Evolutionary conservation across 2,888 invertebrate species (phyloP), one percentile per base, ranked within the genome.

Genomic region (Teleogryllus oceanicus): DNA sequence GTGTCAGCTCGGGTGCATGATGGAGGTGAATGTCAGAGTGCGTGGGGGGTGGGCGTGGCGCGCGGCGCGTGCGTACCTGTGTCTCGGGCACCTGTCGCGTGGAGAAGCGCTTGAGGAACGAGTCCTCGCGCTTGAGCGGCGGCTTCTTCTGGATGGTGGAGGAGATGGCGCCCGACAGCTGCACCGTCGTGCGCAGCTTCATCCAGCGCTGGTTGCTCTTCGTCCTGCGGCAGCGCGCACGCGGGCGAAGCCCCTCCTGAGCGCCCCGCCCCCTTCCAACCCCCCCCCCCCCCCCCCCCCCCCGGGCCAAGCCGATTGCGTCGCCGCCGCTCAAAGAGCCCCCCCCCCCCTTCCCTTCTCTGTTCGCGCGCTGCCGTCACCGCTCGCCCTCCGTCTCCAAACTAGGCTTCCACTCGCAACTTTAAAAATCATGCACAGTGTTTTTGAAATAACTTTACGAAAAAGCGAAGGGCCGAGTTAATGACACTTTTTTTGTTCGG

Each of bases 131-230:
- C 88, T 96, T 97, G 86, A 96, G 89, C 77, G 94, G 94, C 81
- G 95, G 94, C 87, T 96, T 96, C 89, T 95, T 95, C 88, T 94
- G 94, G 82, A 92, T 92, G 80, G 89, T 89, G 78, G 89, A 89
- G 78, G 86, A 85, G 85, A 94, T 93, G 79, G 96, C 96, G 82
- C 95, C 95, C 84, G 96, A 95, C 85, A 96, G 90, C 88, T 96
- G 96, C 84, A 96, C 96, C 78, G 97, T 97, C 80, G 96, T 96
- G 84, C 97, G 91, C 83, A 98, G 90, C 88, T 98, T 97, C 94
- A 96, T 94, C 96, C 98, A 98, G 89, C 97, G 92, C 87, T 97
- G 95, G 88, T 96, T 97, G 86, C 96, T 95, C 88, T 95, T 95
- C 86, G 94, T 94, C 92, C 96, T 96, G 91, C 81, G 89, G 91